Evolutionary conservation across 2,113 vertebrate species (phyloP), one percentile per base, ranked within the genome.

Genomic region (Python bivittatus): DNA sequence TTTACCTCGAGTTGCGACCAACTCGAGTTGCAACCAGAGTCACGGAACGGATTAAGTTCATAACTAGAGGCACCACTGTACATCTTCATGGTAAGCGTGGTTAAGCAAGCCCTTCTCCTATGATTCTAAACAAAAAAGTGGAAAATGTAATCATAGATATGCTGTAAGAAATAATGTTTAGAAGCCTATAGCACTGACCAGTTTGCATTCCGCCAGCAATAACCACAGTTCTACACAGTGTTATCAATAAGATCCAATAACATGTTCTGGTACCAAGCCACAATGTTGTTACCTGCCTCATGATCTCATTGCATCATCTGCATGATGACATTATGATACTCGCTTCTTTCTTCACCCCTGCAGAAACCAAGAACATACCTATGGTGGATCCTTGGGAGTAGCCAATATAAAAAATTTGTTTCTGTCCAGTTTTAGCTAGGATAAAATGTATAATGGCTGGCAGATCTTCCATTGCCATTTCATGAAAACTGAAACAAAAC

Each of bases 371-470:
- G 68, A 96, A 96, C 93, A 90, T 97, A 99, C 98, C 98, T 87
- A 98, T 98, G 4, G 98, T 99, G 54, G 98, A 98, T 84, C 98
- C 98, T 95, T 99, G 99, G 52, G 98, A 99, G 94, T 99, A 98
- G 93, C 98, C 98, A 0, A 99, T 86, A 94, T 99, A 99, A 96
- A 96, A 98, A 94, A 99, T 97, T 95, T 99, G 97, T 91, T 98
- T 96, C 95, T 98, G 98, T 56, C 96, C 95, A 0, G 98, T 98
- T 96, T 96, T 97, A 96, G 98, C 97, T 92, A 98, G 97, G 96
- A 99, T 97, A 97, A 98, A 97, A 97, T 98, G 96, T 88, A 99
- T 96, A 29, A 98, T 98, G 27, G 98, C 98, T 48, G 99, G 98
- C 79, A 99, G 98, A 94, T 99, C 99, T 97, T 98, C 98, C 94